phyloP scores from a whole-genome alignment of 2,888 invertebrate genomes.

The Choristoneura rosaceana region DNA sequence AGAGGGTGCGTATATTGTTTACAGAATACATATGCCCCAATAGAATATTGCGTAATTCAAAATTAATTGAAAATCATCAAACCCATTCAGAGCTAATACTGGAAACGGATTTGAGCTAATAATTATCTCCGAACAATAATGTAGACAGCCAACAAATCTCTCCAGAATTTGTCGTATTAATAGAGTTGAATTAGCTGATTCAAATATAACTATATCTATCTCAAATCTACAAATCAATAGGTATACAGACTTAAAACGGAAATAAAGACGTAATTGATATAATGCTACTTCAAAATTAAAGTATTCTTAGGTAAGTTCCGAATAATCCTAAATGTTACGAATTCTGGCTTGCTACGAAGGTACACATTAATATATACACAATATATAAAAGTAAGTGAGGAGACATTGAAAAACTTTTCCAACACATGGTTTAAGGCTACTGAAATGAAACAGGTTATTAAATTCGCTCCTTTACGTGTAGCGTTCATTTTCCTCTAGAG shows the following conservation, averaged over 20 bases:
- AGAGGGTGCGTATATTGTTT: neutral
- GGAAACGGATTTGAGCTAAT: slow-evolving; percentile 29
- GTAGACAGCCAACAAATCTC: neutral
- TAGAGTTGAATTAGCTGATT: neutral
- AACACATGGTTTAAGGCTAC: neutral
- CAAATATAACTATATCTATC: neutral
- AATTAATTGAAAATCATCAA: slow-evolving; percentile 32
- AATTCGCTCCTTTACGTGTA: neutral
- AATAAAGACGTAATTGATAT: too few species aligned
- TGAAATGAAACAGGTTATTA: slow-evolving; percentile 1
- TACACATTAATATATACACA: too few species aligned
- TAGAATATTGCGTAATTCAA: slow-evolving; percentile 21
- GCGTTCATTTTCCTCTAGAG: slow-evolving; percentile 3
- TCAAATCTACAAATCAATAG: neutral
- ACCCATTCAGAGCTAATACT: slow-evolving; percentile 25
- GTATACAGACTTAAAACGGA: neutral
- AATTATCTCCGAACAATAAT: slow-evolving; percentile 23
- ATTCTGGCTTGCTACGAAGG: too few species aligned
- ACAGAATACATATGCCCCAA: slow-evolving; percentile 14
- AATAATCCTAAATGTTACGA: too few species aligned
- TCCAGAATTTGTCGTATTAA: neutral
- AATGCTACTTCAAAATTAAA: too few species aligned
- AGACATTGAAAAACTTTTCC: neutral
- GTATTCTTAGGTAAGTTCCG: too few species aligned
- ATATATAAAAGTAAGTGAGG: too few species aligned